Percentiles rank a stretch among this genome's conserved stretches.
Evolutionary conservation across 1,140 invertebrate genomes (phyloP).

Genomic region (Drosophila ironensis): DNA sequence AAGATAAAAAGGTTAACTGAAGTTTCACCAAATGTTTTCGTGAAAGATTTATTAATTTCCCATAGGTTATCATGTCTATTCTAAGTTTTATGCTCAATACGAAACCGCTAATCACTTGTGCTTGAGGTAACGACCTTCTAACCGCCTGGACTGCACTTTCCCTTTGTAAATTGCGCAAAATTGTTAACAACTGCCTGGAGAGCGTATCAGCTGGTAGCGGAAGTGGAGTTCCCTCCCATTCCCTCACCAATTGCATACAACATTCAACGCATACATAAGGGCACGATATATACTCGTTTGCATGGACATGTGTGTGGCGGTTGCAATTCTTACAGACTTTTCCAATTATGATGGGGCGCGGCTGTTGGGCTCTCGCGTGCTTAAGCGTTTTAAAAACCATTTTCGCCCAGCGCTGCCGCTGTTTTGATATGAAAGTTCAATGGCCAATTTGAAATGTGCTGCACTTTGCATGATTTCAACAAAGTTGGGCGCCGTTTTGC

Average conservation of each 20-base stretch:
- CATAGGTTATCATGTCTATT: too few species aligned
- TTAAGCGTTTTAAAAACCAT: constrained; percentile 60
- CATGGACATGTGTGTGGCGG: constrained; percentile 6
- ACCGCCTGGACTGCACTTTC: constrained; percentile 28
- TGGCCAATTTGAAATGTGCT: constrained; percentile 63
- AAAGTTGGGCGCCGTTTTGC: constrained; percentile 45
- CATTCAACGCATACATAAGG: background rate
- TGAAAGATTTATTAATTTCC: too few species aligned
- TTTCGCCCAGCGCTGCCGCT: constrained; percentile 29
- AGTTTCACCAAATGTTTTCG: too few species aligned
- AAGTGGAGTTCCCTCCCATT: constrained; percentile 23
- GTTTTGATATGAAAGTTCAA: constrained; percentile 70
- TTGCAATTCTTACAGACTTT: constrained; percentile 38
- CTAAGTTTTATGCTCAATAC: too few species aligned
- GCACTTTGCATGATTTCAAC: constrained; percentile 35
- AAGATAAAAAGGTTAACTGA: too few species aligned
- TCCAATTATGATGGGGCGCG: constrained; percentile 55
- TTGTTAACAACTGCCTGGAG: constrained; percentile 48
- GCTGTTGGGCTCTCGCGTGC: constrained; percentile 49
- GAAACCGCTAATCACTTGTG: constrained; percentile 39
- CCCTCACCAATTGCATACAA: background rate
- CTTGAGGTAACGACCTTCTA: constrained; percentile 18
- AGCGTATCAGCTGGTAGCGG: constrained; percentile 28
- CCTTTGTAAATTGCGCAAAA: constrained; percentile 35
- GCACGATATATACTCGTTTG: background rate